Evolutionary conservation across 1,140 invertebrate genomes (phyloP).

Genomic region (Bombus soroeensis): DNA sequence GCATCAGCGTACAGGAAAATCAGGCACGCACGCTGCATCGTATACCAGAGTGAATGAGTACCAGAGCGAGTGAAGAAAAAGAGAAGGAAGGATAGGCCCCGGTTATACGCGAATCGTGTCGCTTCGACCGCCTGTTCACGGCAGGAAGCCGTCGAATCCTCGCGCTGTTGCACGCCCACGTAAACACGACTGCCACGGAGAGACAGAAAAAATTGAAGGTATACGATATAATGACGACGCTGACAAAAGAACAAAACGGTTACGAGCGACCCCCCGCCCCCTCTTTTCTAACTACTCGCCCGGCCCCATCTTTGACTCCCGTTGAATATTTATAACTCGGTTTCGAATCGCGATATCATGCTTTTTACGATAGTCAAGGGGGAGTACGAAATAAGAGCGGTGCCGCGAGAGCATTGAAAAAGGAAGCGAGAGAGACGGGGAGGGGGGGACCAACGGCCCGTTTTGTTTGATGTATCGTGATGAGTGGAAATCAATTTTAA

Average conservation of each 20-base stretch:
- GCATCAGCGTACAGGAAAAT: constrained; percentile 17
- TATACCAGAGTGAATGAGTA: not conserved
- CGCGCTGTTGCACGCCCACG: constrained; percentile 25
- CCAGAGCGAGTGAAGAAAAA: not conserved
- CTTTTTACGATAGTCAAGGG: constrained; percentile 36
- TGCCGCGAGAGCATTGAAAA: not conserved
- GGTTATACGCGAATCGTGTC: not conserved
- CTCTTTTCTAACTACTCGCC: constrained; percentile 3
- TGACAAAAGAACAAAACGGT: constrained; percentile 66
- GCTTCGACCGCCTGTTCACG: not conserved
- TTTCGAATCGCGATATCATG: constrained; percentile 63
- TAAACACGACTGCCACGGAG: constrained; percentile 6
- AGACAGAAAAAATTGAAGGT: constrained; percentile 45
- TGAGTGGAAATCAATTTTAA: constrained; percentile 62
- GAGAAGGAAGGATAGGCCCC: not conserved
- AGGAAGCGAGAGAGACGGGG: not conserved
- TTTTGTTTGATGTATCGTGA: constrained; percentile 62
- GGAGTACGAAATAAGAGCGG: constrained; percentile 25
- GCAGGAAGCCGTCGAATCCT: constrained; percentile 21
- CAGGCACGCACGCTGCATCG: constrained; percentile 1
- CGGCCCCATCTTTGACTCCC: not conserved
- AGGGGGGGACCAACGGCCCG: not conserved
- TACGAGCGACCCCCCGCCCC: not conserved
- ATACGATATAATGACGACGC: constrained; percentile 54
- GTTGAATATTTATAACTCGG: constrained; percentile 66